Conservation (phyloP, 1,140 invertebrate genomes). For the Drosophila sucinea region DNA sequence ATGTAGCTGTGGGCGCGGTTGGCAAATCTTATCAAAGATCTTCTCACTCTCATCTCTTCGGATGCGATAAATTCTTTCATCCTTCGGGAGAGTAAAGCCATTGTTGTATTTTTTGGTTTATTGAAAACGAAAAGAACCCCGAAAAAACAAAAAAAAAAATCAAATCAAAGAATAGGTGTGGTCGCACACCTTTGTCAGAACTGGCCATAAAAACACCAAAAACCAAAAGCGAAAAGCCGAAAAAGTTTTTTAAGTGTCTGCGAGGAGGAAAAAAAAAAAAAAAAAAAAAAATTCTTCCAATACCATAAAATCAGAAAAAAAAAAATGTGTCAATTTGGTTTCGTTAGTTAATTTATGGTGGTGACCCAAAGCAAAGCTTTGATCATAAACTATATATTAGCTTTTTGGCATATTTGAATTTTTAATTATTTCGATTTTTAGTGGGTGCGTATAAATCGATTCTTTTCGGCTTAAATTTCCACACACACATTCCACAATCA, state of each 20-base stretch:
- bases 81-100: conserved; percentile 35
- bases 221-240: conserved; percentile 32
- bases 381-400: conserved; percentile 70
- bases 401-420: conserved; percentile 59
- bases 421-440: conserved; percentile 42
- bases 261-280: conserved; percentile 49
- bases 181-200: conserved; percentile 55
- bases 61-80: background rate
- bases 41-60: conserved; percentile 13
- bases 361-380: conserved; percentile 5
- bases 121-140: background rate
- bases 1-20: conserved; percentile 25
- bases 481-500: conserved; percentile 8
- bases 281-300: conserved; percentile 1
- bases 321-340: conserved; percentile 66
- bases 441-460: conserved; percentile 52
- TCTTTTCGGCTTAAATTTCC: conserved; percentile 11
- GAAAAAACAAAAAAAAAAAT: too few relatives aligned
- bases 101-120: conserved; percentile 26
- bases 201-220: conserved; percentile 26
- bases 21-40: background rate
- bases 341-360: conserved; percentile 68
- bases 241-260: conserved; percentile 51
- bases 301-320: conserved; percentile 25
- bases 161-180: conserved; percentile 51